Conservation (phyloP, 1,140 invertebrate species). For the Pachypsylla venusta region DNA sequence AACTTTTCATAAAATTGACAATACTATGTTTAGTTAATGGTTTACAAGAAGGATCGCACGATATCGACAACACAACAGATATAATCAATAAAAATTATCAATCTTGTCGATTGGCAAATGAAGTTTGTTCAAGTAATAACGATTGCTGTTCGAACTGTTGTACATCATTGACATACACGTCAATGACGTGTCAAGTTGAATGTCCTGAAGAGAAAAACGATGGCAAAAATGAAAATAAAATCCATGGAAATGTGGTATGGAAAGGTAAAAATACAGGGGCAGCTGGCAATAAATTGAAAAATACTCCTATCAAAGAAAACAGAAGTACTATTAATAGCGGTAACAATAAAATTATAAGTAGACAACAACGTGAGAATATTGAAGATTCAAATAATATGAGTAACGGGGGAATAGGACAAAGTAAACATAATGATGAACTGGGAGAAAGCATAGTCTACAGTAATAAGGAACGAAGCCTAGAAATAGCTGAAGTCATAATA, state of each 20-base stretch:
- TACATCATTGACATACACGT: neutral
- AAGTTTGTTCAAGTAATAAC: neutral
- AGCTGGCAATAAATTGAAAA: neutral
- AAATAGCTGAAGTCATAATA: neutral
- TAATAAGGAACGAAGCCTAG: neutral
- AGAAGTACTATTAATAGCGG: no score
- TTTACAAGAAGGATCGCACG: no score
- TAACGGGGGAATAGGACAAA: neutral
- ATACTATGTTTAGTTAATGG: no score
- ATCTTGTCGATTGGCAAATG: neutral
- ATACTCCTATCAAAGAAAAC: neutral
- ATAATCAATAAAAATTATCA: no score
- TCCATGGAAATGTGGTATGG: neutral
- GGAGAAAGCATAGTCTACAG: neutral
- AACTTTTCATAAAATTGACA: no score
- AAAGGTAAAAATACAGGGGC: neutral
- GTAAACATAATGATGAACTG: neutral
- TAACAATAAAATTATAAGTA: neutral
- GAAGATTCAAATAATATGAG: neutral
- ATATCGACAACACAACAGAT: no score
- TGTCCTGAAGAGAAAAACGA: neutral
- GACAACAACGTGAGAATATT: neutral
- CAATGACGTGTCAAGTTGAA: neutral
- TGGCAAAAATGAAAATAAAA: neutral
- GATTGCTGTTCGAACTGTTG: slow-evolving; percentile 4